phyloP scores from a whole-genome alignment of 1,140 invertebrate genomes.

The Meloidogyne hapla region DNA sequence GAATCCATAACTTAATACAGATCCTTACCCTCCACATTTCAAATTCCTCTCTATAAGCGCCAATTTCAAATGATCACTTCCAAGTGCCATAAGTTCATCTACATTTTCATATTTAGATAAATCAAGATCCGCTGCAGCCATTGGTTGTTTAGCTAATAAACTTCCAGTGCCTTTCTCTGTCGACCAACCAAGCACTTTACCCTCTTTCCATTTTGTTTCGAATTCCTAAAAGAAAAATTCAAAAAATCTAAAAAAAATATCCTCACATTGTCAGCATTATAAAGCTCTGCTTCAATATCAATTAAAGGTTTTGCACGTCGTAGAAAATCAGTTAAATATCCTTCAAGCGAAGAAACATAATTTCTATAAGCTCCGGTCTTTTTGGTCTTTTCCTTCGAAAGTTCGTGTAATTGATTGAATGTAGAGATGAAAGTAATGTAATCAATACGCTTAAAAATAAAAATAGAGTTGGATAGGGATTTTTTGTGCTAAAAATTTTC shows the following conservation, averaged over 20 bases:
- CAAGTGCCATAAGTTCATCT: conserved; percentile 89
- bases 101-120: conserved; percentile 89
- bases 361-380: conserved; percentile 63
- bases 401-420: conserved; percentile 94
- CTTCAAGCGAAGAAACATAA: conserved; percentile 80
- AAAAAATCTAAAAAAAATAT: neutral
- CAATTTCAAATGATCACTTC: conserved; percentile 92
- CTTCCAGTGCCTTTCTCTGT: conserved; percentile 87
- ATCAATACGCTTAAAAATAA: conserved; percentile 80
- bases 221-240: conserved; percentile 72
- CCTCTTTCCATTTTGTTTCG: conserved; percentile 81
- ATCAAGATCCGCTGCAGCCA: conserved; percentile 81
- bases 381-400: conserved; percentile 72
- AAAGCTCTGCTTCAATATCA: conserved; percentile 72
- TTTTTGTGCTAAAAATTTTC: too few species aligned
- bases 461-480: too few species aligned
- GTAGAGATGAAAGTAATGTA: conserved; percentile 90
- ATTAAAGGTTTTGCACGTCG: conserved; percentile 84
- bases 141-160: conserved; percentile 79
- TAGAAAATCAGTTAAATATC: conserved; percentile 84
- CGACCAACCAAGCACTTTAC: conserved; percentile 88
- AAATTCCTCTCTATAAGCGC: conserved; percentile 93
- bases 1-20: neutral
- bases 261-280: conserved; percentile 40
- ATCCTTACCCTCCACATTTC: conserved; percentile 86